These are phyloP conservation scores for Drosophila lacertosa DNA, from an alignment of 1,140 invertebrate species.

Conservation along the genomic window DNA sequence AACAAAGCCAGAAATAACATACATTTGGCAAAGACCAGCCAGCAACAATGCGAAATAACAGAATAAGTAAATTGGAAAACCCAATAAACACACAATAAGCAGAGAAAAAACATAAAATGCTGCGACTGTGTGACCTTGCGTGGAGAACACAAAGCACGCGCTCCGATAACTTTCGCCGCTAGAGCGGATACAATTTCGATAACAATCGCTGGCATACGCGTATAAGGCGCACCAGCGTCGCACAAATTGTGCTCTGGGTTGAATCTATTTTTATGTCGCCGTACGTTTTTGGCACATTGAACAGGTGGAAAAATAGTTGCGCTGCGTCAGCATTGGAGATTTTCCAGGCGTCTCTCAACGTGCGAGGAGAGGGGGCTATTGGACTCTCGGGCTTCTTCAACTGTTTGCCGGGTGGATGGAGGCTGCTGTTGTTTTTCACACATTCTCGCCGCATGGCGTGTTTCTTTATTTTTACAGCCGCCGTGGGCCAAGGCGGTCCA, in stretches of 20 bases:
- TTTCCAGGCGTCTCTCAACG: constrained; percentile 55
- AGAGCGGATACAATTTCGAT: constrained; percentile 53
- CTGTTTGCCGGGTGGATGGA: no score
- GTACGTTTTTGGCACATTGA: constrained; percentile 13
- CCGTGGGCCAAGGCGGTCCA: constrained; percentile 43
- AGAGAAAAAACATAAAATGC: constrained; percentile 1
- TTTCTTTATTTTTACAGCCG: constrained; percentile 68
- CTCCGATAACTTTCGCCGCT: constrained; percentile 19
- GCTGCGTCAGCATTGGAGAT: constrained; percentile 61
- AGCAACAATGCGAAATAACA: background rate
- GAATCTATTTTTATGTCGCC: constrained; percentile 46
- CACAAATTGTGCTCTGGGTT: constrained; percentile 61
- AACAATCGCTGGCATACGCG: constrained; percentile 43
- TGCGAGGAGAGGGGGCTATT: background rate
- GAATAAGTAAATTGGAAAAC: constrained; percentile 2
- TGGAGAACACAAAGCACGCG: background rate
- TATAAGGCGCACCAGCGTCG: constrained; percentile 47
- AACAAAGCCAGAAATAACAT: constrained; percentile 20
- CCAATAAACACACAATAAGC: no score
- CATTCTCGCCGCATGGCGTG: constrained; percentile 61
- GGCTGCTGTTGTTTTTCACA: constrained; percentile 43
- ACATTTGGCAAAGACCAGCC: background rate
- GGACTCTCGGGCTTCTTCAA: constrained; percentile 1
- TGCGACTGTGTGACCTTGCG: constrained; percentile 34
- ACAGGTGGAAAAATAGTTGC: constrained; percentile 71